These are phyloP conservation scores for Drosophila equinoxialis DNA, from an alignment of 1,140 invertebrate species.

Conservation along the genomic window DNA sequence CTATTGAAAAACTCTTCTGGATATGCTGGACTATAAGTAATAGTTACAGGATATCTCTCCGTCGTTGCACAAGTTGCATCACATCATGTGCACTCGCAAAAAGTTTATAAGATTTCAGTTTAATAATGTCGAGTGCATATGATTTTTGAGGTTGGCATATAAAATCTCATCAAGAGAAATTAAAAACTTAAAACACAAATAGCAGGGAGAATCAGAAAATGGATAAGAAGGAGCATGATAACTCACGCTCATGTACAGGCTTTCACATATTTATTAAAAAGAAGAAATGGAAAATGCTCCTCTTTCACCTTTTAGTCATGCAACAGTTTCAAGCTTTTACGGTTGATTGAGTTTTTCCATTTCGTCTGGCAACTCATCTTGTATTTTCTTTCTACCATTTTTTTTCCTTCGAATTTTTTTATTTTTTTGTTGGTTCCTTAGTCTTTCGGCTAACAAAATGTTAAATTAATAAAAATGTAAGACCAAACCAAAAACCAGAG, in stretches of 20 bases:
- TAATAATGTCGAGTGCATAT: constrained; percentile 78
- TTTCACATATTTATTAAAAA: constrained; percentile 14
- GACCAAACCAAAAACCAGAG: constrained; percentile 45
- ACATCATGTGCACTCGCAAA: constrained; percentile 41
- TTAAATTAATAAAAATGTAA: constrained; percentile 80
- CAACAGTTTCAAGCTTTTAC: constrained; percentile 66
- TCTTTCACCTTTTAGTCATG: constrained; percentile 21
- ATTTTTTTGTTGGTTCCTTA: constrained; percentile 5
- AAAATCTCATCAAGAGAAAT: constrained; percentile 72
- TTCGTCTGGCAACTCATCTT: constrained; percentile 19
- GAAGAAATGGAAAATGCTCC: constrained; percentile 25
- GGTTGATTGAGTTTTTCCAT: constrained; percentile 71
- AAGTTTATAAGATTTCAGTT: constrained; percentile 77
- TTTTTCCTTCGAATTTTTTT: constrained; percentile 12
- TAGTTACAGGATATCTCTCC: constrained; percentile 18
- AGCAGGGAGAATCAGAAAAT: not conserved
- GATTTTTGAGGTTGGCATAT: constrained; percentile 50
- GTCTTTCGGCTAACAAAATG: constrained; percentile 25
- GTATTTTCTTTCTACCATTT: not conserved
- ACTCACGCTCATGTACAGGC: not conserved
- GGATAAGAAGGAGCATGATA: not conserved
- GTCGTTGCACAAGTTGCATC: constrained; percentile 1
- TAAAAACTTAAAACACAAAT: constrained; percentile 71
- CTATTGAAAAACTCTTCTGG: no score
- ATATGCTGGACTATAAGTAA: not conserved